Conservation (phyloP, 2,113 vertebrate genomes). For the Piprites chloris region DNA sequence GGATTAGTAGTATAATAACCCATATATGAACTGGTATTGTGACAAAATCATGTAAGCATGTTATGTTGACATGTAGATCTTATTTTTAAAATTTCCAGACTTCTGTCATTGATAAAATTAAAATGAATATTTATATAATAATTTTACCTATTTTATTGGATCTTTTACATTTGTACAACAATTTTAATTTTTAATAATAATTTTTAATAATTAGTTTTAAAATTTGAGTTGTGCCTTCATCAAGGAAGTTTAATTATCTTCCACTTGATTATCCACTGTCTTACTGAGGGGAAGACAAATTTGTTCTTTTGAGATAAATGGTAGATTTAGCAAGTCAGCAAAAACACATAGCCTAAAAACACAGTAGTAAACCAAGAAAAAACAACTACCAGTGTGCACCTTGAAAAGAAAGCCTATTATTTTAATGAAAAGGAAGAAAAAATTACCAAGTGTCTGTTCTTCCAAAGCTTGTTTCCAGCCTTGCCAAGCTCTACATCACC, state of each 20-base stretch:
- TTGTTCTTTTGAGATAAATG: background rate
- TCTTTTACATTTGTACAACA: background rate
- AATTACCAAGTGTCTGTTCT: background rate
- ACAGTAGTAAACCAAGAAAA: background rate
- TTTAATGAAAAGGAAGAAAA: background rate
- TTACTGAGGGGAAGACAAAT: background rate
- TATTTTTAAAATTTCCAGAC: background rate
- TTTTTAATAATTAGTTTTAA: background rate
- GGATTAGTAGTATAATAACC: background rate
- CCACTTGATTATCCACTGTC: background rate
- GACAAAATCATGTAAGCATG: background rate
- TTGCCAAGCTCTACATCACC: background rate
- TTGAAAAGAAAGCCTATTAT: background rate
- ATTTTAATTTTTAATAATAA: background rate
- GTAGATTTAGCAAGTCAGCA: background rate
- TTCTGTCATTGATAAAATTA: background rate
- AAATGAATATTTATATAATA: background rate
- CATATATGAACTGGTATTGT: background rate
- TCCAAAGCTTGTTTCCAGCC: background rate
- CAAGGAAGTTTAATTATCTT: background rate
- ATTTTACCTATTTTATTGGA: background rate
- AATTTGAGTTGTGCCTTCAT: background rate
- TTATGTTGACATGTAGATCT: background rate
- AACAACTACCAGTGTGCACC: background rate
- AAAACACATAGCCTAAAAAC: background rate